Conservation (phyloP, 2,113 vertebrate genomes). For the Ramphastos sulfuratus region DNA sequence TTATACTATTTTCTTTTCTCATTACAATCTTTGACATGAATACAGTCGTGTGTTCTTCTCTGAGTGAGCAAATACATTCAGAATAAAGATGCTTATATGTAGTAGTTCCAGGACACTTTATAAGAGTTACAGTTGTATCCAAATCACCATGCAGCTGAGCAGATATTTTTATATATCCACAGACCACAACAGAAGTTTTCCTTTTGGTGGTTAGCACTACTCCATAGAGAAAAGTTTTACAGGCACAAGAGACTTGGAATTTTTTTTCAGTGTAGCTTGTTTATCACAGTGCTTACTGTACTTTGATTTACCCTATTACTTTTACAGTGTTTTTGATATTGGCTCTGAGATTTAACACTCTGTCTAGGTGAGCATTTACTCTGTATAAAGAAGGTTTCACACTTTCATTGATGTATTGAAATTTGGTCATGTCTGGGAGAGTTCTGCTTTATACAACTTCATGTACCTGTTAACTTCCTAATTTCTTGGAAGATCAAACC, state of each 20-base stretch:
- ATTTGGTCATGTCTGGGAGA: background rate
- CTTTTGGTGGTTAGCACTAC: background rate
- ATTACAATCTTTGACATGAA: background rate
- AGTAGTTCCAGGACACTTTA: background rate
- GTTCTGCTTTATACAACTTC: background rate
- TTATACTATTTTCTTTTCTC: constrained; percentile 17
- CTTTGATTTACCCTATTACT: background rate
- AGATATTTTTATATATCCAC: background rate
- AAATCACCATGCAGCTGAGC: background rate
- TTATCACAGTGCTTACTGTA: background rate
- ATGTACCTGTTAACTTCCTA: background rate
- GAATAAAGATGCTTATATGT: constrained; percentile 1
- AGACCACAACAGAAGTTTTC: background rate
- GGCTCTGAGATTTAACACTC: background rate
- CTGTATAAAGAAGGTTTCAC: background rate
- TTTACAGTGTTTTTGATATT: background rate
- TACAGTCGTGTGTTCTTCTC: background rate
- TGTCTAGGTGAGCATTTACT: background rate
- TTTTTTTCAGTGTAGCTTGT: background rate
- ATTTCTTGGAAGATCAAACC: background rate
- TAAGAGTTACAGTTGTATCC: background rate
- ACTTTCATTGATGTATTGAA: background rate
- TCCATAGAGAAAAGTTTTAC: background rate
- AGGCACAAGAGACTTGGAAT: background rate
- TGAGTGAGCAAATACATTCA: background rate